Evolutionary conservation across 2,113 vertebrate species (phyloP), one percentile per base, ranked within the genome.

Genomic region (Heteronetta atricapilla): DNA sequence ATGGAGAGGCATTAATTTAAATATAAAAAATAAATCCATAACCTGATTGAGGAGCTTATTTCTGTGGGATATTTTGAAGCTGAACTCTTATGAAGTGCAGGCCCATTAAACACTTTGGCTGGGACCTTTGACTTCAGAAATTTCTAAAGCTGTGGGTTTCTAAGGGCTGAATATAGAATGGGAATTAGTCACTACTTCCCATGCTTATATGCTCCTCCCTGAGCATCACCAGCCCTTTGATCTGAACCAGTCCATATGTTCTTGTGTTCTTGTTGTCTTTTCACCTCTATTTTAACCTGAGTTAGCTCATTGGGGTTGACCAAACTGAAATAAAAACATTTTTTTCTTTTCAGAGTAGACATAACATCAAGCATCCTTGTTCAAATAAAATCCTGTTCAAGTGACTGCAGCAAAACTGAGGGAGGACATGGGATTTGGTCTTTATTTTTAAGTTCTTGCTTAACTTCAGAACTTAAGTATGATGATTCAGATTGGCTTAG

Each of bases 371-470:
- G 75, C 25, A 67, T 9, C 63, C 36, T 44, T 77, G 40, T 89
- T 95, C 52, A 91, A 96, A 89, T 19, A 94, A 92, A 93, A 66
- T 19, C 55, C 77, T 76, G 34, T 38, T 58, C n/a, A 91, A 90
- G 59, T 1, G 25, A 10, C 81, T 55, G 59, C 70, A 88, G 5
- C 68, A 62, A 84, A 77, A 90, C 23, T 8, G 3, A 48, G 88
- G 44, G 73, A 89, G 28, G 63, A 42, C 33, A 3, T 10, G 63
- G 53, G 56, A 62, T 82, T 59, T 90, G 48, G 10, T 66, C 93
- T 90, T 90, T 42, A 82, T 90, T 96, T 94, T 55, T 29, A 66
- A 82, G 44, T 46, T 84, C 66, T 46, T 77, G 42, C 64, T 34
- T 88, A 52, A 52, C 50, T 52, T 26, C 23, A 52, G 50, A 52